These are phyloP conservation scores for Synanthedon vespiformis DNA, from an alignment of 2,888 invertebrate genomes.

Conservation along the genomic window DNA sequence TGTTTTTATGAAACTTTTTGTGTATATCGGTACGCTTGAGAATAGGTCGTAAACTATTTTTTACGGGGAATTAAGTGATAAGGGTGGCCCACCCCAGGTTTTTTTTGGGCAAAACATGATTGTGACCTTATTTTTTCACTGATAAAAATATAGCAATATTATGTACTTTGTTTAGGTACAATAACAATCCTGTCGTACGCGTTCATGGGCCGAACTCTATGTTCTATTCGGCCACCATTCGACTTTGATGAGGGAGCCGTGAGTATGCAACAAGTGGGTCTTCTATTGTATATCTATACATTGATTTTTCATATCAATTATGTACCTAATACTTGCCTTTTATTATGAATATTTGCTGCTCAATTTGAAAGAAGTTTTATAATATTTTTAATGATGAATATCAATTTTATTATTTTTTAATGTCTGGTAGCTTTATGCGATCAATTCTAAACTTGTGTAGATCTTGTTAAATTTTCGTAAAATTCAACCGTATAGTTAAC, in stretches of 20 bases:
- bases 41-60: no score
- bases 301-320: no score
- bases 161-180: neutral
- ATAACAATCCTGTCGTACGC: constrained; percentile 70
- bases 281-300: no score
- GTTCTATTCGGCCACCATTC: constrained; percentile 76
- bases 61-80: no score
- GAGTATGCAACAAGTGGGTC: constrained; percentile 74
- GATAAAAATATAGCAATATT: no score
- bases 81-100: no score
- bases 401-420: constrained; percentile 12
- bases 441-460: constrained; percentile 54
- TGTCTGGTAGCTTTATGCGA: constrained; percentile 56
- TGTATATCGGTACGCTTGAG: no score
- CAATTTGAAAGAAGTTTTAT: neutral
- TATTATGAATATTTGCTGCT: no score
- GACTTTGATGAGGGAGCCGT: constrained; percentile 75
- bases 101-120: no score
- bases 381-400: neutral
- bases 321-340: no score
- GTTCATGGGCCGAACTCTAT: constrained; percentile 78
- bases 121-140: neutral
- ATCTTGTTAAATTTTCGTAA: constrained; percentile 63
- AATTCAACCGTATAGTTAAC: constrained; percentile 64
- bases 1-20: no score